Evolutionary conservation across 2,797 vertebrate genomes (phyloP).

Genomic region (Champsocephalus esox): DNA sequence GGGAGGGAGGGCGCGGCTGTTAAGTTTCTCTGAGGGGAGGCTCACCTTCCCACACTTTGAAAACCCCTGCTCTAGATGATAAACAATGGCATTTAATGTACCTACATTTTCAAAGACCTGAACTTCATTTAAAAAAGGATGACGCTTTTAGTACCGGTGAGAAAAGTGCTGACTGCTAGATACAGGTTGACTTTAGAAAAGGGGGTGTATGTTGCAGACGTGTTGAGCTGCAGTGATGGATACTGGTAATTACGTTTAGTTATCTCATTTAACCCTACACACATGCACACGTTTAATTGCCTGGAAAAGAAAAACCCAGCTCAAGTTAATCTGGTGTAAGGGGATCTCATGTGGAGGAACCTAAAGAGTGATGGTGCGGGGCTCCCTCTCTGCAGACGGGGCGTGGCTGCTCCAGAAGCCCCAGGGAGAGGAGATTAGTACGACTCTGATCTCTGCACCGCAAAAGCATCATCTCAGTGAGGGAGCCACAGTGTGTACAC

Average conservation of each 20-base stretch:
- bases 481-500: not conserved
- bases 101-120: not conserved
- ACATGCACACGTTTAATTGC: constrained; percentile 63
- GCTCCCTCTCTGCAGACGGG: constrained; percentile 53
- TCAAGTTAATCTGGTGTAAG: constrained; percentile 69
- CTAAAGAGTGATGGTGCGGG: constrained; percentile 50
- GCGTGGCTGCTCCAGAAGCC: constrained; percentile 27
- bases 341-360: constrained; percentile 53
- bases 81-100: not conserved
- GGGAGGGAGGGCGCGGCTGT: no score
- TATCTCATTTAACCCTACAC: constrained; percentile 69
- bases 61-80: not conserved
- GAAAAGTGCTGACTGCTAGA: not conserved
- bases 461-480: constrained; percentile 16
- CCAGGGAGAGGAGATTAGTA: constrained; percentile 37
- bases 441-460: constrained; percentile 18
- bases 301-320: constrained; percentile 71
- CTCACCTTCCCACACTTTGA: no score
- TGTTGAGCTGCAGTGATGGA: constrained; percentile 58
- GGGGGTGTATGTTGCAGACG: constrained; percentile 10
- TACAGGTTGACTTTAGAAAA: not conserved
- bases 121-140: constrained; percentile 20
- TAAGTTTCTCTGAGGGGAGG: no score
- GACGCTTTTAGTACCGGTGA: not conserved
- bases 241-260: constrained; percentile 72